Evolutionary conservation across 1,140 invertebrate species (phyloP).

Genomic region (Uloborus diversus): DNA sequence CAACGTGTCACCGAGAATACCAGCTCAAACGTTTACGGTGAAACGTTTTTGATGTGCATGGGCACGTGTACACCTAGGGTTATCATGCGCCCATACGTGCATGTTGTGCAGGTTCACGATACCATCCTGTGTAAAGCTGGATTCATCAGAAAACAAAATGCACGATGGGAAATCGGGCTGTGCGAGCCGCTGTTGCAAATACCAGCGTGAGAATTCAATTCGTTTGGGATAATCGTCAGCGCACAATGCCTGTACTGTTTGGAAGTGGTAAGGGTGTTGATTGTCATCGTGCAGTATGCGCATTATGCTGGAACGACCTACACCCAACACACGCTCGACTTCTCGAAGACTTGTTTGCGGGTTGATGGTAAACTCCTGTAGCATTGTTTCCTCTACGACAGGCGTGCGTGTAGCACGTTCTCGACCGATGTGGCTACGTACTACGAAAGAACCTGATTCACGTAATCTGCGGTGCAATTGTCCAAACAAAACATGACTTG

Average conservation of each 20-base stretch:
- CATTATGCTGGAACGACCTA: background rate
- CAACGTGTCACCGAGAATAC: slow-evolving; percentile 3
- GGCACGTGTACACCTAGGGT: background rate
- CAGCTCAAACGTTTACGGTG: background rate
- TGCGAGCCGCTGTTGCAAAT: background rate
- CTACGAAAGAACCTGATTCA: background rate
- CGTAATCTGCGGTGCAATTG: background rate
- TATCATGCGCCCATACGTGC: slow-evolving; percentile 10
- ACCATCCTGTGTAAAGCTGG: background rate
- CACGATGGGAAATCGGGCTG: background rate
- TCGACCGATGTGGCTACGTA: background rate
- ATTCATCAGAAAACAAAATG: background rate
- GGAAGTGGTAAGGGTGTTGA: background rate
- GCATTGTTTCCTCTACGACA: background rate
- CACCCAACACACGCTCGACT: background rate
- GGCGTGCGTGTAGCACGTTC: background rate
- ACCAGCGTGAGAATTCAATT: background rate
- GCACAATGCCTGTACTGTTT: background rate
- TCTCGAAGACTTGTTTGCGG: background rate
- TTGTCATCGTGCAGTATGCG: background rate
- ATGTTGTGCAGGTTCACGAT: background rate
- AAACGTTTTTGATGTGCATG: background rate
- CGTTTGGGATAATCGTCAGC: background rate
- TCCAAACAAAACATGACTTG: slow-evolving; percentile 11
- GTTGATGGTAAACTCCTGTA: background rate